A percentile compares a stretch with the other conserved stretches of the same genome.
phyloP scores from a whole-genome alignment of 1,140 invertebrate genomes.

The Drosophila simulans region DNA sequence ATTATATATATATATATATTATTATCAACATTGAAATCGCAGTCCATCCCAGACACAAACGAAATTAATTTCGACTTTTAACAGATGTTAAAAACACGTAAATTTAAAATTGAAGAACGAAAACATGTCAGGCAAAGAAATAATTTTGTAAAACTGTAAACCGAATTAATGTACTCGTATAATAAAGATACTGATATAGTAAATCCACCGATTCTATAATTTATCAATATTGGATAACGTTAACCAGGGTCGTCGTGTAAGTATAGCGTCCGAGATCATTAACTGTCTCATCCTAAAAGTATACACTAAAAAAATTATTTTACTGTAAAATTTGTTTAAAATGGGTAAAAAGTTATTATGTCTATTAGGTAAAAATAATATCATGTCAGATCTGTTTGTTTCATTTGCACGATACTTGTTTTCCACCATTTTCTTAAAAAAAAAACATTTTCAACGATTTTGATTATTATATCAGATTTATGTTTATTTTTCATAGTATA shows the following conservation, averaged over 20 bases:
- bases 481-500: constrained; percentile 38
- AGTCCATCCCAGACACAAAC: constrained; percentile 48
- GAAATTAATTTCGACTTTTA: constrained; percentile 31
- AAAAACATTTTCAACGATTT: too few relatives aligned
- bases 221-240: background rate
- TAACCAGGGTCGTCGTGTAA: background rate
- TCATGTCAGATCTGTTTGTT: too few relatives aligned
- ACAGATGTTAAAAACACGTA: constrained; percentile 4
- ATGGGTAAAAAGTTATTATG: too few relatives aligned
- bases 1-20: constrained; percentile 29
- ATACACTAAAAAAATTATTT: background rate
- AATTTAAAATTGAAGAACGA: constrained; percentile 7
- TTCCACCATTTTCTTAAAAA: background rate
- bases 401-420: too few relatives aligned
- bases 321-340: background rate
- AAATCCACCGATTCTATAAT: background rate
- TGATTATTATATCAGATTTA: constrained; percentile 18
- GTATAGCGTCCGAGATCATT: background rate
- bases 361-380: too few relatives aligned
- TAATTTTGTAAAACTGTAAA: constrained; percentile 42
- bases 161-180: constrained; percentile 53
- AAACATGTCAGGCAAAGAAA: constrained; percentile 7
- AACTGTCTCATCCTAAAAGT: background rate
- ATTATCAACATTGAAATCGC: constrained; percentile 47
- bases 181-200: constrained; percentile 50